phyloP scores from a whole-genome alignment of 2,113 vertebrate species.

The Corythoichthys haematopterus region DNA sequence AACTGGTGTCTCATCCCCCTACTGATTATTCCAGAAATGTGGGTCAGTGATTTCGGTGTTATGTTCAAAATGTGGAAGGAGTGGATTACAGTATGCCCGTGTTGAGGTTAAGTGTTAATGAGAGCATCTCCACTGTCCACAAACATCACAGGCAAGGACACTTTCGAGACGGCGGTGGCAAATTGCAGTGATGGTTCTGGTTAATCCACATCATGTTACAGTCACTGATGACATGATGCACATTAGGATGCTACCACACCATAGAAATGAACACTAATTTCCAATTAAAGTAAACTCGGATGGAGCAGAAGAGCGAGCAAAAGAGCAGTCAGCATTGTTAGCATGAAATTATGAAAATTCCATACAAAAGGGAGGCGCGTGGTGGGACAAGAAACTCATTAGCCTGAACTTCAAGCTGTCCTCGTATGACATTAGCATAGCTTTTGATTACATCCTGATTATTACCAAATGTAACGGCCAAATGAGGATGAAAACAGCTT shows the following conservation, averaged over 20 bases:
- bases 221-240: conserved; percentile 52
- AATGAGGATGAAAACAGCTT: neutral
- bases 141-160: conserved; percentile 35
- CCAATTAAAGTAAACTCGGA: conserved; percentile 56
- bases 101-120: conserved; percentile 36
- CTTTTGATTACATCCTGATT: conserved; percentile 22
- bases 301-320: conserved; percentile 27
- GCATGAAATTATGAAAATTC: conserved; percentile 49
- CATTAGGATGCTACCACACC: conserved; percentile 45
- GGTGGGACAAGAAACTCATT: conserved; percentile 40
- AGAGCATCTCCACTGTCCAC: conserved; percentile 23
- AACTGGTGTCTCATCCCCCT: conserved; percentile 13
- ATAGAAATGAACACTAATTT: conserved; percentile 57
- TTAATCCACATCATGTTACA: conserved; percentile 60
- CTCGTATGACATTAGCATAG: conserved; percentile 14
- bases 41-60: conserved; percentile 40
- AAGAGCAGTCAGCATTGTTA: conserved; percentile 25
- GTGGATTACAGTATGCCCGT: conserved; percentile 9
- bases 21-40: conserved; percentile 34
- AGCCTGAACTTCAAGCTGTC: conserved; percentile 37
- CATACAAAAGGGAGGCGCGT: conserved; percentile 19
- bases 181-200: conserved; percentile 54
- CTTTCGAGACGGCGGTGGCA: conserved; percentile 42
- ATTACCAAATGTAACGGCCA: conserved; percentile 6
- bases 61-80: conserved; percentile 16